Percentiles rank a stretch among this genome's conserved stretches.
Evolutionary conservation across 64 coral and sea anemone species (phyloP).

Genomic region (Dendronephthya gigantea): DNA sequence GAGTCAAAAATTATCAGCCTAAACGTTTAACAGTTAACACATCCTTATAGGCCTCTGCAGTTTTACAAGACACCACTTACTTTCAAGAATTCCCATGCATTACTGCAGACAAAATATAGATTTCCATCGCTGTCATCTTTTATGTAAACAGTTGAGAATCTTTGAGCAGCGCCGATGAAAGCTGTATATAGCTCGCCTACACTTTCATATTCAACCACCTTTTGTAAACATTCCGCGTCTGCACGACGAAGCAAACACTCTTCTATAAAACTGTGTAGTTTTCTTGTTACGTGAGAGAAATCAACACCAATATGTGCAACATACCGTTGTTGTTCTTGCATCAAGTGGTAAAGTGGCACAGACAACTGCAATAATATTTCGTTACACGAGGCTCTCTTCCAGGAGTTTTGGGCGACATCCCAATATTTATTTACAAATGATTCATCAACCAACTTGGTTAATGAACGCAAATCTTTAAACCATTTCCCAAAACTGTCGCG

Average conservation of each 20-base stretch:
- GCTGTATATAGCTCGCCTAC: background rate
- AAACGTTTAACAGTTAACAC: background rate
- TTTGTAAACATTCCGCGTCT: background rate
- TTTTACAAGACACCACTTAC: background rate
- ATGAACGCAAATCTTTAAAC: background rate
- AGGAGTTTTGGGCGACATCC: background rate
- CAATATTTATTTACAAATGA: constrained; percentile 1
- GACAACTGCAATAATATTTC: background rate
- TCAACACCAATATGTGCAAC: background rate
- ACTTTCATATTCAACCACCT: background rate
- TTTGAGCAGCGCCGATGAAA: background rate
- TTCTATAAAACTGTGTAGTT: background rate
- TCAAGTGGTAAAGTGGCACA: background rate
- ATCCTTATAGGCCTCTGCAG: background rate
- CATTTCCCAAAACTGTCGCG: background rate
- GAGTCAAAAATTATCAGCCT: no score
- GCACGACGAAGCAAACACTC: background rate
- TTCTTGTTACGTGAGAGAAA: background rate
- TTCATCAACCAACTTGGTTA: background rate
- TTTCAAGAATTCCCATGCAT: background rate
- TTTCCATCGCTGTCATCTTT: background rate
- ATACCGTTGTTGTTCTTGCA: background rate
- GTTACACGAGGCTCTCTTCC: background rate
- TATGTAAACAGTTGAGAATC: background rate
- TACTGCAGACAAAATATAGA: background rate